Evolutionary conservation across 2,888 invertebrate genomes (phyloP).

Genomic region (Julus scandinavius): DNA sequence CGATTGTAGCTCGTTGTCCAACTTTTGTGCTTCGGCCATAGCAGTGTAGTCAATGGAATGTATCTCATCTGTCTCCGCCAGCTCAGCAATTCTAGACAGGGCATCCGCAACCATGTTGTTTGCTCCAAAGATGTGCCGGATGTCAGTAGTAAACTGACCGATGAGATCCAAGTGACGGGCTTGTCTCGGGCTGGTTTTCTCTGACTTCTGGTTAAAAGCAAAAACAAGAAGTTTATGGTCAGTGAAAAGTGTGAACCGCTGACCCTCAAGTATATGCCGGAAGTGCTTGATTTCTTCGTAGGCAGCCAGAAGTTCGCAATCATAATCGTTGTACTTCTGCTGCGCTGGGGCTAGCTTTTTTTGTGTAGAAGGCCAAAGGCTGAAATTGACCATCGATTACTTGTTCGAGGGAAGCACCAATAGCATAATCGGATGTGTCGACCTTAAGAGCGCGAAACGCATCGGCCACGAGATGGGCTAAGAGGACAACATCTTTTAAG

Average conservation of each 20-base stretch:
- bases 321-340: neutral
- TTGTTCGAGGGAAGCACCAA: too few species aligned
- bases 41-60: neutral
- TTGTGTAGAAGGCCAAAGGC: neutral
- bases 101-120: slow-evolving; percentile 57
- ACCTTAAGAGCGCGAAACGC: neutral
- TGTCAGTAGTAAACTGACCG: slow-evolving; percentile 55
- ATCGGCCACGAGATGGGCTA: too few species aligned
- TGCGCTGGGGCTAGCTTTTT: neutral
- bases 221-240: too few species aligned
- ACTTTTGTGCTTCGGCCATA: neutral
- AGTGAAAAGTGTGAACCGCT: too few species aligned
- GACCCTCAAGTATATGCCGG: too few species aligned
- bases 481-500: too few species aligned
- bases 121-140: slow-evolving; percentile 52
- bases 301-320: too few species aligned
- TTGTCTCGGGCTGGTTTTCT: neutral
- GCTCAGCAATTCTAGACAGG: slow-evolving; percentile 13
- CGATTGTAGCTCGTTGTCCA: neutral
- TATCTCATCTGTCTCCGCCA: slow-evolving; percentile 60
- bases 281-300: too few species aligned
- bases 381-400: too few species aligned
- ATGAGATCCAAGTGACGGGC: too few species aligned
- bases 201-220: neutral
- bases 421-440: too few species aligned